phyloP scores from a whole-genome alignment of 2,113 vertebrate species.

The Oenanthe melanoleuca region DNA sequence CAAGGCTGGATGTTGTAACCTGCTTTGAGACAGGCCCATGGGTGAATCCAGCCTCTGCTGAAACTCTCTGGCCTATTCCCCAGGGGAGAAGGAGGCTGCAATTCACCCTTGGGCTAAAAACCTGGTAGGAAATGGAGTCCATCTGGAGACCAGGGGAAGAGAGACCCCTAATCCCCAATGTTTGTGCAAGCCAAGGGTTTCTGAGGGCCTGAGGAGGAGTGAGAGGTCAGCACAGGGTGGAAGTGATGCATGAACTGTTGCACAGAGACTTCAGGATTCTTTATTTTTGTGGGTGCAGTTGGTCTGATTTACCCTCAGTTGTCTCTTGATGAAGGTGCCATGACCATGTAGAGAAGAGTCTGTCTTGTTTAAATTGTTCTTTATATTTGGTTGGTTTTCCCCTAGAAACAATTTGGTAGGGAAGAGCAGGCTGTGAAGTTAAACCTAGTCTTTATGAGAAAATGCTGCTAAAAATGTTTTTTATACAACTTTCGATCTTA shows the following conservation, averaged over 20 bases:
- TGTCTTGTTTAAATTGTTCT: not conserved
- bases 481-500: not conserved
- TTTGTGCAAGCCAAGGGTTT: not conserved
- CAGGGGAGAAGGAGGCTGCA: not conserved
- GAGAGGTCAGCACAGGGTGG: not conserved
- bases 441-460: not conserved
- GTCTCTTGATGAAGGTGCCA: rapidly evolving
- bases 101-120: not conserved
- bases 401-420: not conserved
- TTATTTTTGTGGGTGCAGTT: not conserved
- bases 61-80: not conserved
- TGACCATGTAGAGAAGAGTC: not conserved
- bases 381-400: not conserved
- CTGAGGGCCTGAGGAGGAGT: not conserved
- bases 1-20: not conserved
- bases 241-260: not conserved
- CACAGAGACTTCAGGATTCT: not conserved
- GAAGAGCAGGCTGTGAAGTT: not conserved
- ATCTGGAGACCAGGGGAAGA: not conserved
- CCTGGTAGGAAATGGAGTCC: not conserved
- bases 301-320: not conserved
- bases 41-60: not conserved
- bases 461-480: not conserved
- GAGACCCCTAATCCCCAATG: not conserved
- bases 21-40: not conserved